Conservation (phyloP, 2,113 vertebrate genomes). For the Litocranius walleri region DNA sequence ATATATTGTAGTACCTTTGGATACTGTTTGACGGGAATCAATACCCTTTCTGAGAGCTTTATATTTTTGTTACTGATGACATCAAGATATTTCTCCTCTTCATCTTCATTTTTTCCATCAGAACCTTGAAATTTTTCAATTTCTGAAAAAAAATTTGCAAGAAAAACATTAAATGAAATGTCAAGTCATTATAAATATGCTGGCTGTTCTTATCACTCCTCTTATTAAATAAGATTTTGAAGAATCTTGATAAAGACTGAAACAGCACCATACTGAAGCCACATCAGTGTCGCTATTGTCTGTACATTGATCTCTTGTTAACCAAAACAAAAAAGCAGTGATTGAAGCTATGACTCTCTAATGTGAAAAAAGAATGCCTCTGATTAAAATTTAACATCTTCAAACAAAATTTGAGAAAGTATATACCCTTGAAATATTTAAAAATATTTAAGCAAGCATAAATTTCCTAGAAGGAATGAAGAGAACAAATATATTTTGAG, state of each 20-base stretch:
- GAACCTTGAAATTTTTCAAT: conserved; percentile 95
- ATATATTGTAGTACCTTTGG: conserved; percentile 90
- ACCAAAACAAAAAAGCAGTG: background rate
- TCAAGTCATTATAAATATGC: background rate
- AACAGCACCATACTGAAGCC: background rate
- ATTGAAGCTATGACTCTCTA: background rate
- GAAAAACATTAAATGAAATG: conserved; percentile 23
- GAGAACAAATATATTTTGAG: background rate
- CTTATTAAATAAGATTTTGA: background rate
- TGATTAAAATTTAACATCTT: background rate
- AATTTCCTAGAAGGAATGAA: background rate
- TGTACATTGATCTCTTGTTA: background rate
- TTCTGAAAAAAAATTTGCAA: conserved; percentile 83
- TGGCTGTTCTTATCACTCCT: background rate
- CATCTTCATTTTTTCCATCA: conserved; percentile 92
- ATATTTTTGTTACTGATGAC: conserved; percentile 99
- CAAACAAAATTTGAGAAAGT: background rate
- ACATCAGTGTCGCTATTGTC: background rate
- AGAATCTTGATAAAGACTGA: background rate
- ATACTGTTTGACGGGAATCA: conserved; percentile 98
- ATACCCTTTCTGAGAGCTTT: conserved; percentile 96
- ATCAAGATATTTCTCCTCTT: conserved; percentile 97
- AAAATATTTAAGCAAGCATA: background rate
- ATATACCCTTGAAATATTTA: background rate
- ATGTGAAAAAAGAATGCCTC: background rate